Base-by-base conservation (phyloP, 2,888 invertebrate genomes). In the Spisula solida region DNA sequence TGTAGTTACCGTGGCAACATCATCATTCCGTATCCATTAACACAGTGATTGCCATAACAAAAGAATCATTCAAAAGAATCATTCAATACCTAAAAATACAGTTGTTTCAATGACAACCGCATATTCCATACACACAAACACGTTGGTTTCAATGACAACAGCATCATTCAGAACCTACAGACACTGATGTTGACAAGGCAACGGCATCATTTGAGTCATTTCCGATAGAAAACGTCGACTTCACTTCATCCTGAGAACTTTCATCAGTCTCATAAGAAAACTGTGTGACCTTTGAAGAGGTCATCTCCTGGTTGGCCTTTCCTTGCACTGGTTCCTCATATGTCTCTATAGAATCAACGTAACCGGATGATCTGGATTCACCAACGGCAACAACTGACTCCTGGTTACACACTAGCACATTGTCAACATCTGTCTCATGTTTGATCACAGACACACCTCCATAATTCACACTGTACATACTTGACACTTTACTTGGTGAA, bases 231-330 rank as follows among this genome's bases (percentile, higher is more conserved):
- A 85, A 91, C 16, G 87, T 41, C 34, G 89, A 82, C 51, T 89
- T 90, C n/a, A 87, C 85, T 81, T 92, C 92, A 83, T 92, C 92
- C 60, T 92, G 92, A n/a, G 92, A 92, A 84, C 90, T 90, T n/a
- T 92, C 92, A 79, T 92, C 92, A 20, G 91, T 91, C 34, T 90
- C 89, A 18, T 82, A 92, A 14, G 89, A 89, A 55, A 92, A 90
- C 86, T 90, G 92, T 8, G 92, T 90, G 60, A 92, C 86, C 81
- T 90, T 90, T 12, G 90, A 84, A 20, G 88, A 89, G n/a, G 81
- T 85, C 41, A 83, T 78, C 18, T 84, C 60, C 12, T 25, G 56
- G 20, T 78, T 81, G 47, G 82, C 81, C 79, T 85, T 81, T 31
- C 80, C 66, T 55, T 48, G 41, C 0, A 83, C 70, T 29, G 86